Evolutionary conservation across 2,888 invertebrate genomes (phyloP).

Genomic region (Zele albiditarsus): DNA sequence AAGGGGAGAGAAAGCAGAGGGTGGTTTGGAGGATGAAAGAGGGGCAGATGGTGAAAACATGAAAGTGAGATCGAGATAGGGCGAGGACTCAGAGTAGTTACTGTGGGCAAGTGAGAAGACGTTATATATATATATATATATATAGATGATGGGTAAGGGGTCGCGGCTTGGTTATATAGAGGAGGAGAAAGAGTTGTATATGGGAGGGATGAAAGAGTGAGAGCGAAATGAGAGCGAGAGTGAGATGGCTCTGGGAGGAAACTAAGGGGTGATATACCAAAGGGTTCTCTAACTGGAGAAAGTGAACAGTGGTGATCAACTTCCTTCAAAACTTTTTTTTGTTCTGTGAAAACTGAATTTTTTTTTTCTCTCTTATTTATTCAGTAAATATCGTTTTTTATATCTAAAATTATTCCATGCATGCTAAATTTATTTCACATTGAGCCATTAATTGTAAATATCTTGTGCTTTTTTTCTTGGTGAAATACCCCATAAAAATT

Average conservation of each 20-base stretch:
- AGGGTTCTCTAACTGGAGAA: conserved; percentile 68
- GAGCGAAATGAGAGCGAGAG: conserved; percentile 70
- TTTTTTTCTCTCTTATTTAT: conserved; percentile 28
- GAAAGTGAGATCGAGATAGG: conserved; percentile 43
- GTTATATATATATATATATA: background rate
- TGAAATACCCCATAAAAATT: no score
- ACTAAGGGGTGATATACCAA: conserved; percentile 67
- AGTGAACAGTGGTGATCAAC: conserved; percentile 70
- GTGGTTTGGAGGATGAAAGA: conserved; percentile 27
- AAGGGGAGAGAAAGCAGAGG: conserved; percentile 44
- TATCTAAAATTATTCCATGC: no score
- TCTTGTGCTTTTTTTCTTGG: no score
- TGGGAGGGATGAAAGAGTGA: conserved; percentile 48
- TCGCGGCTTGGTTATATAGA: conserved; percentile 28
- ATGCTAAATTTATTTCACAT: no score
- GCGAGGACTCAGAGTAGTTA: conserved; percentile 18
- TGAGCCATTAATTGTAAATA: no score
- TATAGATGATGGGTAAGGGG: background rate
- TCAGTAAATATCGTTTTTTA: background rate
- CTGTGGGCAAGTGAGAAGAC: conserved; percentile 29
- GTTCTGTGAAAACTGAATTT: conserved; percentile 5
- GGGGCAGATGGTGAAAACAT: conserved; percentile 31
- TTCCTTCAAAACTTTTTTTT: conserved; percentile 34
- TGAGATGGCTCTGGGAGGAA: conserved; percentile 63
- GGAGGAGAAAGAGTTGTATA: conserved; percentile 37